Percentiles rank a stretch among this genome's conserved stretches.
Evolutionary conservation across 2,113 vertebrate species (phyloP).

Genomic region (Hystrix cristata): DNA sequence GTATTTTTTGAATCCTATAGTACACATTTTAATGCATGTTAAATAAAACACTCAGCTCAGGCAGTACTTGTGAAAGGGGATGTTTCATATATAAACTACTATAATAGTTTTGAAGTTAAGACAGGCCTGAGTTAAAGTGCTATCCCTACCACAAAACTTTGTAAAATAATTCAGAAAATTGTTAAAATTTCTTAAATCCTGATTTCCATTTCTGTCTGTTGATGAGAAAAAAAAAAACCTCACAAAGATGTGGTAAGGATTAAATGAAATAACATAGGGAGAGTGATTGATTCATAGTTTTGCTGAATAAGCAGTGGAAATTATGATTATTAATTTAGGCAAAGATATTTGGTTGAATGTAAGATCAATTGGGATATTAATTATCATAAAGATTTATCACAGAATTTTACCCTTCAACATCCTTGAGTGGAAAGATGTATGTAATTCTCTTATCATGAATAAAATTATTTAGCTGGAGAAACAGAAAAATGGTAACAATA

Average conservation of each 20-base stretch:
- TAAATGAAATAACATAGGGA: not conserved
- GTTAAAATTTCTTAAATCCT: not conserved
- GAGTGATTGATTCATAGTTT: not conserved
- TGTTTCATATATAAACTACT: not conserved
- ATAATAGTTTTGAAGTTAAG: not conserved
- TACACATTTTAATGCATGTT: not conserved
- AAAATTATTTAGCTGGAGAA: constrained; percentile 31
- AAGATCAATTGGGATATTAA: not conserved
- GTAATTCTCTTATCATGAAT: not conserved
- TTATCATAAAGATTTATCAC: not conserved
- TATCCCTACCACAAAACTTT: not conserved
- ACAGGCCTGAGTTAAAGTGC: not conserved
- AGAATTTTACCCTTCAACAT: not conserved
- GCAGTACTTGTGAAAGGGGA: not conserved
- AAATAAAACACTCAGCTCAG: constrained; percentile 24
- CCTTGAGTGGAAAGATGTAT: not conserved
- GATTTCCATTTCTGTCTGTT: not conserved
- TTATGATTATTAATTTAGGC: constrained; percentile 16
- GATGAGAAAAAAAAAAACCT: not conserved
- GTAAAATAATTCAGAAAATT: constrained; percentile 24
- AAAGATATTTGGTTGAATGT: not conserved
- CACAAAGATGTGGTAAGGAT: not conserved
- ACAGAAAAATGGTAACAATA: not conserved
- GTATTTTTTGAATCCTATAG: not conserved
- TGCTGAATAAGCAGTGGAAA: not conserved